Conservation (phyloP, 2,113 vertebrate genomes). For the Strigops habroptila region DNA sequence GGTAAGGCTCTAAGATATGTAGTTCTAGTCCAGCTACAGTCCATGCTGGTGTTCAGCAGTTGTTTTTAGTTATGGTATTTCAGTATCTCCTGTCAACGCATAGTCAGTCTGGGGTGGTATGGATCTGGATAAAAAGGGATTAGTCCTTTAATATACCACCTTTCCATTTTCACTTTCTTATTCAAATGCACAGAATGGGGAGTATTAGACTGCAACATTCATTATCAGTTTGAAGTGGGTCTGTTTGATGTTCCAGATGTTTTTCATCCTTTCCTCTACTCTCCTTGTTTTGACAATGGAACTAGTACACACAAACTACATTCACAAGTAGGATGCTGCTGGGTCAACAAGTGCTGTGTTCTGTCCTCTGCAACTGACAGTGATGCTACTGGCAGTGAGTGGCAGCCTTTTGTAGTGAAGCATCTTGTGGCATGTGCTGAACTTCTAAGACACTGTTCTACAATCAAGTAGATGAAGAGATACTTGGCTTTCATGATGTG, state of each 20-base stretch:
- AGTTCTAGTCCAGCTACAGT: neutral
- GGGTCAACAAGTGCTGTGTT: neutral
- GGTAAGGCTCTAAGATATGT: neutral
- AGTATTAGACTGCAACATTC: neutral
- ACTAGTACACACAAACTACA: neutral
- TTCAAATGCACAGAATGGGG: neutral
- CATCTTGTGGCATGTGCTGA: neutral
- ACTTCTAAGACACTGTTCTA: neutral
- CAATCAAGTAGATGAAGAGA: neutral
- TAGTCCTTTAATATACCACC: neutral
- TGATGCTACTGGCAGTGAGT: rapidly evolving
- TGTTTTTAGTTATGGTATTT: neutral
- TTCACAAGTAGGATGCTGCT: neutral
- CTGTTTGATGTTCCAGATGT: neutral
- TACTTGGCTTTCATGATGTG: neutral
- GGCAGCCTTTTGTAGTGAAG: neutral
- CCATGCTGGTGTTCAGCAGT: neutral
- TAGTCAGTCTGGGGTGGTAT: neutral
- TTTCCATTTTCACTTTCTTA: neutral
- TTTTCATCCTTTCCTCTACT: neutral
- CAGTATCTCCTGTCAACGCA: neutral
- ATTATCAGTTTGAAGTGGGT: neutral
- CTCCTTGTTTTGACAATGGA: neutral
- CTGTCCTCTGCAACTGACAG: neutral
- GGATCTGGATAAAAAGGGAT: neutral